phyloP scores from a whole-genome alignment of 1,140 invertebrate genomes.

The Radopholus similis region DNA sequence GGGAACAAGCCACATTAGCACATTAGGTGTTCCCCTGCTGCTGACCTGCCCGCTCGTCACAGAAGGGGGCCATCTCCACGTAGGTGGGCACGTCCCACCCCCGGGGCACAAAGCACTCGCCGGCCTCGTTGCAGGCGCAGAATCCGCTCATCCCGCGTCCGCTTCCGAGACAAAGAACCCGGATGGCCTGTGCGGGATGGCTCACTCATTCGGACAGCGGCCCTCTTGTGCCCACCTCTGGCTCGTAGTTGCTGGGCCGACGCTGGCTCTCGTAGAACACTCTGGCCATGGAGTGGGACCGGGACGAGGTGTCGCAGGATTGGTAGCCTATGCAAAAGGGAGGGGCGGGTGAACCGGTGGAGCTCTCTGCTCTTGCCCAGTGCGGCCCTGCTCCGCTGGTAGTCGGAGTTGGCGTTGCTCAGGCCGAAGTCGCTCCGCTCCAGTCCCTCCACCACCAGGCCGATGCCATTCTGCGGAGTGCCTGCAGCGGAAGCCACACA shows the following conservation, averaged over 20 bases:
- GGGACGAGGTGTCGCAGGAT: background rate
- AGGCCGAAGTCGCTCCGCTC: conserved; percentile 2
- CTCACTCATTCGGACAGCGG: background rate
- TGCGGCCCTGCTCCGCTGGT: background rate
- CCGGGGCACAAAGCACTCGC: background rate
- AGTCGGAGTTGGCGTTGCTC: background rate
- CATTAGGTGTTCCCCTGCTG: background rate
- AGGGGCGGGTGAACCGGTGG: background rate
- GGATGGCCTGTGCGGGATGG: background rate
- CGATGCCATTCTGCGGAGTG: background rate
- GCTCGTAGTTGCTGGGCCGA: background rate
- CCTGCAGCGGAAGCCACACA: no score
- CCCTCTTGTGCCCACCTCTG: background rate
- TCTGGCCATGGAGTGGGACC: background rate
- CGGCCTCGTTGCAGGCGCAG: background rate
- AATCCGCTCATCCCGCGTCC: background rate
- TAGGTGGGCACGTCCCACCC: background rate
- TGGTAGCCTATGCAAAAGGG: background rate
- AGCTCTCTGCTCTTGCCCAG: background rate
- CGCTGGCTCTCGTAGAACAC: conserved; percentile 9
- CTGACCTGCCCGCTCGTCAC: background rate
- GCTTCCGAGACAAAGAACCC: background rate
- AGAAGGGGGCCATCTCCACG: conserved; percentile 4
- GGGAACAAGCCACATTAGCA: no score
- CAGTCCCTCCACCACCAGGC: conserved; percentile 1